A percentile compares a stretch with the other conserved stretches of the same genome.
Evolutionary conservation across 2,888 invertebrate species (phyloP).

Genomic region (Scaptomyza parva): DNA sequence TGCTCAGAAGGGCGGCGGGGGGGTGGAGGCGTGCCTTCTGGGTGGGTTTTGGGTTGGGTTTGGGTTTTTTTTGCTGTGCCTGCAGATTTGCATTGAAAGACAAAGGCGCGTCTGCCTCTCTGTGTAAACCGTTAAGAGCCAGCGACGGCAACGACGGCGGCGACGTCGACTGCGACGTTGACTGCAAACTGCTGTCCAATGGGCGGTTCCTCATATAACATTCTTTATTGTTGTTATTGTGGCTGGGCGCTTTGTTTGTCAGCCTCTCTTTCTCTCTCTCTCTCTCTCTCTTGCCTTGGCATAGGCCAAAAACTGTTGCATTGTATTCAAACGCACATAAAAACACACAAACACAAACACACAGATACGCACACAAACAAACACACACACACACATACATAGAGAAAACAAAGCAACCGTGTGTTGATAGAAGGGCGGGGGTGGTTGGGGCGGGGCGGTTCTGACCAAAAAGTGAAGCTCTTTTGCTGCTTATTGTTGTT

Average conservation of each 20-base stretch:
- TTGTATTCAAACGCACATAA: slow-evolving; percentile 53
- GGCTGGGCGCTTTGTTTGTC: slow-evolving; percentile 50
- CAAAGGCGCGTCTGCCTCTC: slow-evolving; percentile 22
- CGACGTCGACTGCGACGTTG: background rate
- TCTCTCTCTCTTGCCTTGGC: background rate
- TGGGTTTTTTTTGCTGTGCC: slow-evolving; percentile 32
- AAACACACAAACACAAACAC: slow-evolving; percentile 2
- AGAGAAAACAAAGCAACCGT: slow-evolving; percentile 8
- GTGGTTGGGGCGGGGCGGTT: background rate
- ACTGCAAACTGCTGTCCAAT: slow-evolving; percentile 23
- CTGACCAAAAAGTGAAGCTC: background rate
- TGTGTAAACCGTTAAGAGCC: slow-evolving; percentile 39
- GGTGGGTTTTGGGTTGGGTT: background rate
- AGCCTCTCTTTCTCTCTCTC: slow-evolving; percentile 15
- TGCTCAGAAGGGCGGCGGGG: background rate
- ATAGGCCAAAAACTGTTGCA: slow-evolving; percentile 69
- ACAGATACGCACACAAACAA: slow-evolving; percentile 15
- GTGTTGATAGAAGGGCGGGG: no score
- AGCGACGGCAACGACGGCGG: slow-evolving; percentile 1
- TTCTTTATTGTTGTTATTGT: slow-evolving; percentile 64
- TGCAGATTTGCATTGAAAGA: slow-evolving; percentile 47
- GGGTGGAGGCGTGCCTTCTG: background rate
- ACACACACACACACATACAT: slow-evolving; percentile 18
- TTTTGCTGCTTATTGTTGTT: slow-evolving; percentile 27
- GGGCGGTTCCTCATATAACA: slow-evolving; percentile 26